phyloP scores from a whole-genome alignment of 2,888 invertebrate genomes.

The Eristalinus aeneus region DNA sequence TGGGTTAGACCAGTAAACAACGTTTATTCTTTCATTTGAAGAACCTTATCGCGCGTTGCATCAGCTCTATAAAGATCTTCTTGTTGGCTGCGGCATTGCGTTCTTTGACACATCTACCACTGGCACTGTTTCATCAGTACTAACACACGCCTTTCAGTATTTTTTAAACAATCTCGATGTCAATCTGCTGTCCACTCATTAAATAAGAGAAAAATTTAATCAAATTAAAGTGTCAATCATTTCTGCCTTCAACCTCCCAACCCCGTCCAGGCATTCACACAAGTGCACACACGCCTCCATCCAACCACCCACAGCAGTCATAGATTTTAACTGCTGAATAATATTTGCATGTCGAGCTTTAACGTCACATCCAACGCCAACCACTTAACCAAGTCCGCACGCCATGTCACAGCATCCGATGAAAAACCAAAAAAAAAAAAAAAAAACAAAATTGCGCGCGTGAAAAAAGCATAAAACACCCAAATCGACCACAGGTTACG shows the following conservation, averaged over 20 bases:
- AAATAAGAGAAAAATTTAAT: neutral
- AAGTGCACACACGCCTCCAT: neutral
- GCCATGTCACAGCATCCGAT: neutral
- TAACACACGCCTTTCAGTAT: no score
- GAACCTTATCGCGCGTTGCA: no score
- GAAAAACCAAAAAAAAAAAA: neutral
- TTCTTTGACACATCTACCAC: no score
- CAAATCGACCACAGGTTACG: neutral
- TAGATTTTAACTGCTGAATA: neutral
- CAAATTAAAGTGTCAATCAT: neutral
- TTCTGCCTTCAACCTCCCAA: neutral
- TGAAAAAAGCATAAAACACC: neutral
- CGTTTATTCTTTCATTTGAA: no score
- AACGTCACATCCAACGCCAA: neutral
- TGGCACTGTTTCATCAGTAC: no score
- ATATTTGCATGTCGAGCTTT: neutral
- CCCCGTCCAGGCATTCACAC: neutral
- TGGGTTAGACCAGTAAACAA: no score
- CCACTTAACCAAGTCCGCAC: neutral
- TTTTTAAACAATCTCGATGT: neutral
- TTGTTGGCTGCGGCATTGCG: no score
- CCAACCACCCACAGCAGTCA: neutral
- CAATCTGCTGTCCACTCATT: neutral
- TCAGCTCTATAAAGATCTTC: no score
- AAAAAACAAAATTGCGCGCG: neutral